Base-by-base conservation (phyloP, 2,888 invertebrate species). In the Amphipoea oculea region DNA sequence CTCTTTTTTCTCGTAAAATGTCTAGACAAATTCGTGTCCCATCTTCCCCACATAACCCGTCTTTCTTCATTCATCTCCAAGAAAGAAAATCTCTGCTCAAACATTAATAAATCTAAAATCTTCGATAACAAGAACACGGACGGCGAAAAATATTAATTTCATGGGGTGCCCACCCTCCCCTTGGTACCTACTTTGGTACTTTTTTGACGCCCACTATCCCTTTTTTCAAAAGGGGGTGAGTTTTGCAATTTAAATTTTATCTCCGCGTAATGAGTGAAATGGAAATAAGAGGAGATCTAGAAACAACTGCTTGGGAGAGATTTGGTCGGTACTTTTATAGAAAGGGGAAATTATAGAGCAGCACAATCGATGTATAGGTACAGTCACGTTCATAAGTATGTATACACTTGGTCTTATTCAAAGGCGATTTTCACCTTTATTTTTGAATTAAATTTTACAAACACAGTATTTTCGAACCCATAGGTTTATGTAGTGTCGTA, bases 231-330 rank as follows among this genome's bases (percentile, higher is more conserved):
- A 92, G 93, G 95, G 95, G 94, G 92, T 92, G 84, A 88, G 90
- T 91, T 96, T 96, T 94, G 96, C 95, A 96, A 96, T 96, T 96
- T 96, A 96, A 96, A 96, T 96, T 96, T 96, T 95, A 96, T 96
- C 96, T 96, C 91, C 89, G 82, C 91, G 91, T 94, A 95, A 96
- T 95, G 95, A 96, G 93, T 92, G 92, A 92, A 92, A 93, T 92
- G 91, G 88, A 83, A 89, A 83, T 78, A 69, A 42, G 70, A 87
- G 83, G 70, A 89, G 89, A 86, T 87, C 85, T 70, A 85, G 86
- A 85, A 88, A 90, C 81, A 84, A 88, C 84, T 84, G 82, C 72
- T 77, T 14, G 73, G 57, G 51, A 20, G 42, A 73, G 72, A 82
- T 82, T 82, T 72, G 36, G 62, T 54, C 11, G 70, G 42, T 48